Conservation (phyloP, 35 echinoderm and acorn worm species). For the Strongylocentrotus purpuratus region DNA sequence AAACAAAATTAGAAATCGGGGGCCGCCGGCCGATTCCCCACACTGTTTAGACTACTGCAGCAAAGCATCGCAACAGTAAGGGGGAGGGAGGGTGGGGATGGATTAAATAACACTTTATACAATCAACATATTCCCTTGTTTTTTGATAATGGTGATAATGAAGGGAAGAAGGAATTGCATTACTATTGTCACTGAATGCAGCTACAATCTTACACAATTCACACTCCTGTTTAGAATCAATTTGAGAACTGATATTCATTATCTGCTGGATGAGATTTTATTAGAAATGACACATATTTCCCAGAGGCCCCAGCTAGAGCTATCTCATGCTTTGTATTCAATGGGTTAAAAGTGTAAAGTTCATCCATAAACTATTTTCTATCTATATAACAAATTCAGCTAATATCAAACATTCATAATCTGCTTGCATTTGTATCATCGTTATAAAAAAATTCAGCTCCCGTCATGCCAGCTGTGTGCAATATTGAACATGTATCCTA, state of each 20-base stretch:
- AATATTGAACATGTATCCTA: too few relatives aligned
- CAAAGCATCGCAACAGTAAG: conserved; percentile 9
- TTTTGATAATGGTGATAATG: neutral
- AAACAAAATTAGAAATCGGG: conserved; percentile 93
- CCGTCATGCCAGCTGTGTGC: too few relatives aligned
- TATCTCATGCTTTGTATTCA: too few relatives aligned
- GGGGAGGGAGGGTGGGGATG: neutral
- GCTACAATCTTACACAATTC: neutral
- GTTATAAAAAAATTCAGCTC: too few relatives aligned
- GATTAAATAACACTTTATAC: neutral
- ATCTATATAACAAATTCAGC: too few relatives aligned
- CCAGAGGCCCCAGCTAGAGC: too few relatives aligned
- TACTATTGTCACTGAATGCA: neutral
- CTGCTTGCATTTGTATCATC: too few relatives aligned
- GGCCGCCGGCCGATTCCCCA: conserved; percentile 88
- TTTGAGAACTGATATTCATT: neutral
- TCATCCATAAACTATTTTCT: too few relatives aligned
- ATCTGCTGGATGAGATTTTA: too few relatives aligned
- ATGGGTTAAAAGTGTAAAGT: too few relatives aligned
- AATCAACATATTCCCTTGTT: neutral
- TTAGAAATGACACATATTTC: too few relatives aligned
- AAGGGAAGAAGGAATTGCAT: neutral
- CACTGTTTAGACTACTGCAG: conserved; percentile 66
- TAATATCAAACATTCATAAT: too few relatives aligned
- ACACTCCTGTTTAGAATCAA: neutral